These are phyloP conservation scores for Nothocercus julius DNA, from an alignment of 2,113 vertebrate species.

Conservation along the genomic window DNA sequence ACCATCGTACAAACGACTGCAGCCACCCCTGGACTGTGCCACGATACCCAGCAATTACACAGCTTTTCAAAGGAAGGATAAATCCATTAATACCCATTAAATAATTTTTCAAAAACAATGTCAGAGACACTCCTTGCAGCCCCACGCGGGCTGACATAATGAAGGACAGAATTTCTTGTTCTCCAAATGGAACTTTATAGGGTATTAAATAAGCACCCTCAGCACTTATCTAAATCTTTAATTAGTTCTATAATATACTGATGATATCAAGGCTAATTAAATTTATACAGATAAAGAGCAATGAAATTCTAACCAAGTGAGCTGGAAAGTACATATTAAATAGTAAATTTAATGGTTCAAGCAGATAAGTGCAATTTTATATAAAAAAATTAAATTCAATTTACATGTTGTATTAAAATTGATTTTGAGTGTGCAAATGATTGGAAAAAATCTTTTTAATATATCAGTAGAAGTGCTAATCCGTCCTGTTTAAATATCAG, in stretches of 20 bases:
- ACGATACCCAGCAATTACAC: conserved; percentile 55
- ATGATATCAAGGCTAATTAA: conserved; percentile 88
- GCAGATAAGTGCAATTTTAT: conserved; percentile 79
- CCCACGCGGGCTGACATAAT: conserved; percentile 25
- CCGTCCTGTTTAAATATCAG: conserved; percentile 71
- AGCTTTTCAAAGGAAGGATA: conserved; percentile 57
- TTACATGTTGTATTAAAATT: conserved; percentile 79
- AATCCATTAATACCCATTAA: conserved; percentile 71
- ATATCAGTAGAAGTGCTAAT: conserved; percentile 75
- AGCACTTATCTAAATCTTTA: conserved; percentile 88
- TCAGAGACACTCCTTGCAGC: conserved; percentile 40
- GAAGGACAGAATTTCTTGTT: conserved; percentile 71
- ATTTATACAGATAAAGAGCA: conserved; percentile 87
- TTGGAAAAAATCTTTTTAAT: conserved; percentile 70
- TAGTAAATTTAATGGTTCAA: conserved; percentile 81
- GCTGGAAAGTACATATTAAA: conserved; percentile 84
- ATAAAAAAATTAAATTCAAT: conserved; percentile 81
- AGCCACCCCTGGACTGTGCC: background rate
- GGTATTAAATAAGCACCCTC: conserved; percentile 83
- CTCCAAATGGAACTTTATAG: conserved; percentile 79
- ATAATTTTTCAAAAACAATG: conserved; percentile 59
- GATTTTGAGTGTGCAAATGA: conserved; percentile 81
- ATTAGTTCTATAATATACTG: conserved; percentile 88
- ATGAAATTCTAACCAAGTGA: conserved; percentile 84
- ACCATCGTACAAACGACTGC: background rate